Conservation (phyloP, 2,113 vertebrate species). For the Tetraodon nigroviridis region DNA sequence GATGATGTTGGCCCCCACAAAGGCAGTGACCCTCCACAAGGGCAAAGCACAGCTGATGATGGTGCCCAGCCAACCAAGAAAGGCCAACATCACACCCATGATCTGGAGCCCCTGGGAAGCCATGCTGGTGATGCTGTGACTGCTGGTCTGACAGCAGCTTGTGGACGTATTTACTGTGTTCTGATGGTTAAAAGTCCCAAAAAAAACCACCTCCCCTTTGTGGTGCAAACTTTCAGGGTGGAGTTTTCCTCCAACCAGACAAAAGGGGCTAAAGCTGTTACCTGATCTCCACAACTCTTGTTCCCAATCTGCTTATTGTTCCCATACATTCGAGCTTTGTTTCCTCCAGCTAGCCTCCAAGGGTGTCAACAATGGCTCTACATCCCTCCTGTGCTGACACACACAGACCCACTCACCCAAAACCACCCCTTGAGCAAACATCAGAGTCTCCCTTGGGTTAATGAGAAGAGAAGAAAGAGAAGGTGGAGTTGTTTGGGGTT, state of each 20-base stretch:
- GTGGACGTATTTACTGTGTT: conserved; percentile 9
- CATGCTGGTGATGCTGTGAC: conserved; percentile 47
- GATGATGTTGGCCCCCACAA: conserved; percentile 73
- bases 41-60: conserved; percentile 70
- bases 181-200: conserved; percentile 23
- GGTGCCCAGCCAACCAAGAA: conserved; percentile 73
- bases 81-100: conserved; percentile 67
- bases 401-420: conserved; percentile 13
- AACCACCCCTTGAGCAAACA: conserved; percentile 38
- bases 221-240: conserved; percentile 55
- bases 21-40: conserved; percentile 78
- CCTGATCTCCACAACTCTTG: conserved; percentile 45
- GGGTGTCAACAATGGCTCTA: conserved; percentile 37
- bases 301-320: conserved; percentile 54
- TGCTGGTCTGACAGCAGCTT: background rate
- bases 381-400: conserved; percentile 31
- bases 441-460: conserved; percentile 13
- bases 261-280: conserved; percentile 59
- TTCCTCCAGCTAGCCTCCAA: conserved; percentile 35
- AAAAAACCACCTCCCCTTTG: conserved; percentile 21
- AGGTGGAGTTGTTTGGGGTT: background rate
- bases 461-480: background rate
- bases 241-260: conserved; percentile 51
- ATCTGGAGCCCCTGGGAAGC: conserved; percentile 75
- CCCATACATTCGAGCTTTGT: conserved; percentile 44